Percentiles rank a stretch among this genome's conserved stretches.
phyloP scores from a whole-genome alignment of 2,888 invertebrate species.

The Eueremaeus valkanovi region DNA sequence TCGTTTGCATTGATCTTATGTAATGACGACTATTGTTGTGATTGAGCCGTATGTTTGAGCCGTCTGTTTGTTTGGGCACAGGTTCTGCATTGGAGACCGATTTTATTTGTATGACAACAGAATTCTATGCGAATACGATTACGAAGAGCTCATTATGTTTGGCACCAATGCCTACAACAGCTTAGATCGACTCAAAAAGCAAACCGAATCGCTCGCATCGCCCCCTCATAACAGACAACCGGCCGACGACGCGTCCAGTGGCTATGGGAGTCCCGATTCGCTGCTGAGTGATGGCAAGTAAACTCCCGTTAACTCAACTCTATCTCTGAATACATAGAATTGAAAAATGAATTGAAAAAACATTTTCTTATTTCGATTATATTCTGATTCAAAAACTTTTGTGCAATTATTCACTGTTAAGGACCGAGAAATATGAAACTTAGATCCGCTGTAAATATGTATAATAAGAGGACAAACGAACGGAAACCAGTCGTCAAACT shows the following conservation, averaged over 20 bases:
- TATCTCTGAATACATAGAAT: conserved; percentile 2
- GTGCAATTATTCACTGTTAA: neutral
- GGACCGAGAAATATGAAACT: conserved; percentile 23
- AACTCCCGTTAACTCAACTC: conserved; percentile 4
- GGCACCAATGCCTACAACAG: conserved; percentile 65
- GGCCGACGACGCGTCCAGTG: conserved; percentile 68
- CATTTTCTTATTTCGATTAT: conserved; percentile 7
- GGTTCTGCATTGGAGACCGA: conserved; percentile 91
- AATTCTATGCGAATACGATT: conserved; percentile 90
- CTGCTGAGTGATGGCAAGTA: conserved; percentile 53
- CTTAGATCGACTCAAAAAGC: conserved; percentile 67
- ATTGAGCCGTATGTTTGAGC: too few species aligned
- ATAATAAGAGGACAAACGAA: conserved; percentile 22
- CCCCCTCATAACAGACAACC: conserved; percentile 44
- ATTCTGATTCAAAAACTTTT: neutral
- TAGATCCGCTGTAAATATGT: conserved; percentile 28
- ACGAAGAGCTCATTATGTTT: conserved; percentile 82
- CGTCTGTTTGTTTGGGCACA: too few species aligned
- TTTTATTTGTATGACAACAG: conserved; percentile 91
- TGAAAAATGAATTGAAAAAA: too few species aligned
- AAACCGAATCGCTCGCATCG: conserved; percentile 50
- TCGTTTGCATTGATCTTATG: too few species aligned
- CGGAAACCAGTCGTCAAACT: conserved; percentile 22
- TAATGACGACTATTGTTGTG: too few species aligned
- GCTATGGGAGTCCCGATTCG: conserved; percentile 73